These are phyloP conservation scores for Myodes glareolus DNA, from an alignment of 2,113 vertebrate genomes.

Conservation along the genomic window DNA sequence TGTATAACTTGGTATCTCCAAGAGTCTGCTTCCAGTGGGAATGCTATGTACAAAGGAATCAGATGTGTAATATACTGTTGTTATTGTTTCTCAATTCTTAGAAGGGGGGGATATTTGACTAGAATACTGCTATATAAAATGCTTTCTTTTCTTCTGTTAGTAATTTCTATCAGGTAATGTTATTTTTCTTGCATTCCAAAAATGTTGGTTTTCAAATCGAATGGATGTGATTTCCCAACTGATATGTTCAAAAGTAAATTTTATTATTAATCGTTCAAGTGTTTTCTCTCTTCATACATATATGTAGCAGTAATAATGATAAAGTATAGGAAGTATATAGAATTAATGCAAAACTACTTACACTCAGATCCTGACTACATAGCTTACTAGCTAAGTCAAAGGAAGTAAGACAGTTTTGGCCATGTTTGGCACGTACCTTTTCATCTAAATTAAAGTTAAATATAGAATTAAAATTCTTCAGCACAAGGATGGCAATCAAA, in stretches of 20 bases:
- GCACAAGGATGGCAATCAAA: not conserved
- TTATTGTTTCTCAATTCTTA: conserved; percentile 6
- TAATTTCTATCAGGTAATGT: not conserved
- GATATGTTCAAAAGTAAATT: not conserved
- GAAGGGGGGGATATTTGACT: not conserved
- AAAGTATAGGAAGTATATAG: not conserved
- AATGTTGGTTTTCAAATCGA: not conserved
- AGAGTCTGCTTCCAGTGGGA: not conserved
- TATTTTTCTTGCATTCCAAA: not conserved
- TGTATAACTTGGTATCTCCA: not conserved
- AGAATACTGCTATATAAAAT: not conserved
- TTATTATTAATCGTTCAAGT: conserved; percentile 1
- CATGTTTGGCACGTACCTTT: not conserved
- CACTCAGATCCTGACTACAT: not conserved
- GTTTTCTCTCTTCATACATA: not conserved
- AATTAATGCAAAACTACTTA: not conserved
- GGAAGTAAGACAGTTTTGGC: not conserved
- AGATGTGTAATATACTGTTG: not conserved
- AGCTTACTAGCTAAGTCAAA: not conserved
- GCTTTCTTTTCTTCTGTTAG: not conserved
- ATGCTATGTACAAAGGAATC: not conserved
- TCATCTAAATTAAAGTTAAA: conserved; percentile 14
- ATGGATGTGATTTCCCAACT: not conserved
- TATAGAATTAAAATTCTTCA: not conserved
- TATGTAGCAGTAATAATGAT: not conserved